These are phyloP conservation scores for Mythimna albipuncta DNA, from an alignment of 2,888 invertebrate genomes.

Conservation along the genomic window DNA sequence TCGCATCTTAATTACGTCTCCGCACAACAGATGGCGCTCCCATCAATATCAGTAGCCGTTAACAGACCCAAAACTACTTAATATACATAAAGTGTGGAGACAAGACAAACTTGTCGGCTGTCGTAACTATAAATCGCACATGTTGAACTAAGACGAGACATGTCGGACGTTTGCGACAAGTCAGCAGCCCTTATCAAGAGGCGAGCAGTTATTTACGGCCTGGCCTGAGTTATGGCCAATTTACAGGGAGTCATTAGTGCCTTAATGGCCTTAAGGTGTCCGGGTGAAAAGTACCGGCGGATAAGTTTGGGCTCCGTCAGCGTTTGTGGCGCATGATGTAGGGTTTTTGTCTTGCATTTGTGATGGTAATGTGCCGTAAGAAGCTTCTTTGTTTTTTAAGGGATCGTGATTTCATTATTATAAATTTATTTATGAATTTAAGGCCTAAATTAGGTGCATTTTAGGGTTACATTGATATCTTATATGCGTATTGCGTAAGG, in stretches of 20 bases:
- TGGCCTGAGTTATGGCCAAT: constrained; percentile 89
- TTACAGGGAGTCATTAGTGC: constrained; percentile 90
- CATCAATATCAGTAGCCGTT: constrained; percentile 63
- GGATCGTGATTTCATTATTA: constrained; percentile 28
- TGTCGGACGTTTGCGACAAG: constrained; percentile 84
- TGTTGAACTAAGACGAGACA: constrained; percentile 88
- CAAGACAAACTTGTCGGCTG: constrained; percentile 60
- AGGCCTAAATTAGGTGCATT: too few relatives aligned
- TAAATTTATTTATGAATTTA: too few relatives aligned
- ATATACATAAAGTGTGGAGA: constrained; percentile 64
- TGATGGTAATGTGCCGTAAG: constrained; percentile 58
- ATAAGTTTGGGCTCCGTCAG: constrained; percentile 83
- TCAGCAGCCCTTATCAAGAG: constrained; percentile 89
- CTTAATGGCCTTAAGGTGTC: constrained; percentile 90
- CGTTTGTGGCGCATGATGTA: constrained; percentile 75
- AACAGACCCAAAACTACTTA: constrained; percentile 66
- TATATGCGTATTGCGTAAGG: too few relatives aligned
- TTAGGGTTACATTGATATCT: too few relatives aligned
- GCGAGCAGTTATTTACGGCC: constrained; percentile 87
- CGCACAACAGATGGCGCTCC: constrained; percentile 63
- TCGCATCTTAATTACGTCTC: constrained; percentile 60
- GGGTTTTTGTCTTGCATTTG: constrained; percentile 67
- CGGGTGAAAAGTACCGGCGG: constrained; percentile 83
- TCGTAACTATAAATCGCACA: constrained; percentile 83
- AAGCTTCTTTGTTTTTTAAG: constrained; percentile 62